phyloP scores from a whole-genome alignment of 2,797 vertebrate species.

The Mormyrus proboscirostris region DNA sequence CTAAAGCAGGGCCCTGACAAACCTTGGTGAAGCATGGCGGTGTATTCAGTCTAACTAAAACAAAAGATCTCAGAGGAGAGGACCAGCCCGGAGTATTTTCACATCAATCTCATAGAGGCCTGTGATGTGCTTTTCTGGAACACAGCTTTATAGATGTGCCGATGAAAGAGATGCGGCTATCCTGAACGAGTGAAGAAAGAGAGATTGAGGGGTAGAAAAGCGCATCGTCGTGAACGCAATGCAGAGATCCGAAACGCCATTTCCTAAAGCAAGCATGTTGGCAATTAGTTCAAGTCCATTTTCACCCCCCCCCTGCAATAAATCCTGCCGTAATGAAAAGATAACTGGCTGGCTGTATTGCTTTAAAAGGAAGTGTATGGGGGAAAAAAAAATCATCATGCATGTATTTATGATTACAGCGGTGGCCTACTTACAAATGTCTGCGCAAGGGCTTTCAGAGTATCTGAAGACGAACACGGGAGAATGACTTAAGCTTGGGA shows the following conservation, averaged over 20 bases:
- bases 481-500: slow-evolving; percentile 1
- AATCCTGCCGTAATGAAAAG: slow-evolving; percentile 4
- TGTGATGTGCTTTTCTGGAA: not conserved
- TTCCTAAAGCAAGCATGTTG: not conserved
- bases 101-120: not conserved
- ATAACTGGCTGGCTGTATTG: slow-evolving; percentile 16
- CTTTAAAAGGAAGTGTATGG: slow-evolving; percentile 29
- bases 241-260: not conserved
- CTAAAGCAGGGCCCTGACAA: slow-evolving; percentile 6
- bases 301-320: not conserved
- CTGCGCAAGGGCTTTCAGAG: slow-evolving; percentile 29
- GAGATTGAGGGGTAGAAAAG: not conserved
- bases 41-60: slow-evolving; percentile 9
- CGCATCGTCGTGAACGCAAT: not conserved
- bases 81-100: not conserved
- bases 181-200: not conserved
- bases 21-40: not conserved
- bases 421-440: slow-evolving; percentile 41
- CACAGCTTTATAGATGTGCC: not conserved
- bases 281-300: not conserved
- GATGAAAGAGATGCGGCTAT: not conserved
- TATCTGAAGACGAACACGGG: slow-evolving; percentile 17
- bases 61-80: not conserved
- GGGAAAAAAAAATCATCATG: slow-evolving; percentile 26
- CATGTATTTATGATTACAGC: slow-evolving; percentile 46